Percentiles rank a stretch among this genome's conserved stretches.
phyloP scores from a whole-genome alignment of 2,113 vertebrate species.

The Apaloderma vittatum region DNA sequence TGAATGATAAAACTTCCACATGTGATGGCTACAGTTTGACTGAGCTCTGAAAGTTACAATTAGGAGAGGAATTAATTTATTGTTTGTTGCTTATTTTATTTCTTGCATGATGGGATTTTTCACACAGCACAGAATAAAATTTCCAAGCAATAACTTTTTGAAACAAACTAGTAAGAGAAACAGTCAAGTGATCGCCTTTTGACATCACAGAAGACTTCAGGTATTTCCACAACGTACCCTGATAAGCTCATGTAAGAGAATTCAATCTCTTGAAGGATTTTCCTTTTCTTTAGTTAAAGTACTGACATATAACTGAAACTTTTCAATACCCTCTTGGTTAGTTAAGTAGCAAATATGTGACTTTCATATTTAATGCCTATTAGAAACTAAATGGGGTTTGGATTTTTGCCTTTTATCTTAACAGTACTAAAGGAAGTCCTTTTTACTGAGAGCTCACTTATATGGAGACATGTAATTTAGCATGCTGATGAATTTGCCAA shows the following conservation, averaged over 20 bases:
- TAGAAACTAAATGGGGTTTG: background rate
- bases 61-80: background rate
- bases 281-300: background rate
- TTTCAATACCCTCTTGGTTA: background rate
- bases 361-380: background rate
- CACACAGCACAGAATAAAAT: background rate
- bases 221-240: background rate
- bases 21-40: background rate
- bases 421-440: background rate
- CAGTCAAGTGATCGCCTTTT: background rate
- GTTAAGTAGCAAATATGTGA: background rate
- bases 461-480: background rate
- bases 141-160: background rate
- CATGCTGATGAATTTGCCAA: background rate
- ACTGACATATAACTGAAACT: background rate
- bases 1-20: background rate
- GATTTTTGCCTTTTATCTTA: background rate
- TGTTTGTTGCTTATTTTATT: background rate
- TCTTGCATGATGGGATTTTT: background rate
- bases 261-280: background rate
- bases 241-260: background rate
- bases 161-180: background rate
- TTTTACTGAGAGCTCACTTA: background rate
- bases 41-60: background rate
- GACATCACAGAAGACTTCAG: background rate